phyloP scores from a whole-genome alignment of 2,797 vertebrate genomes.

The Gymnocypris eckloni region DNA sequence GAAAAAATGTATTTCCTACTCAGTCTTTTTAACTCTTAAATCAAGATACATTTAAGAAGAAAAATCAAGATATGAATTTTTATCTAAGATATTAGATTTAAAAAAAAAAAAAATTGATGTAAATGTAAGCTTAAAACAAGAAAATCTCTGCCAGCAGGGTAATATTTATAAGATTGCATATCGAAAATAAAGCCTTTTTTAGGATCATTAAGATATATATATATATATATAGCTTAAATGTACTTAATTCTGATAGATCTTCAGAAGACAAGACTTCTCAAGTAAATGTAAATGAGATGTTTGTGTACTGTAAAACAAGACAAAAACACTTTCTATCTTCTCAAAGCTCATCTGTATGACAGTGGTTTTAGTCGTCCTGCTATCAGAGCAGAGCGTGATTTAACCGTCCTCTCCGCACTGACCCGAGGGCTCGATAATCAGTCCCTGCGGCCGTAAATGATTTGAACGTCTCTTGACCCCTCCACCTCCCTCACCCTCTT shows the following conservation, averaged over 20 bases:
- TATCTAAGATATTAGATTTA: no score
- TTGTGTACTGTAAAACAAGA: not conserved
- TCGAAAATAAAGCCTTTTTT: no score
- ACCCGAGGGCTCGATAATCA: not conserved
- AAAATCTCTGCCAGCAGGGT: no score
- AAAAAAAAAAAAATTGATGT: no score
- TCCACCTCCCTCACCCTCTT: conserved; percentile 7
- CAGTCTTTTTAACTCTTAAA: no score
- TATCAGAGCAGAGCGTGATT: conserved; percentile 1
- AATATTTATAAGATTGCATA: no score
- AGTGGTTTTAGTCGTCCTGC: not conserved
- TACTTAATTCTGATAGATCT: not conserved
- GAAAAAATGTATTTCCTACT: not conserved
- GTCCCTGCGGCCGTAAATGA: not conserved
- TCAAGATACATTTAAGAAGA: no score
- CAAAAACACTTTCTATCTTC: not conserved
- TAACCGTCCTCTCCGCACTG: not conserved
- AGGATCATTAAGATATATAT: no score
- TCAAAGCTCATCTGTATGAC: not conserved
- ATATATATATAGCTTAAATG: not conserved
- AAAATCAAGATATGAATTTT: no score
- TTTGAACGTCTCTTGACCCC: conserved; percentile 34
- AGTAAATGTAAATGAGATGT: not conserved
- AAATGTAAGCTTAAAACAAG: no score
- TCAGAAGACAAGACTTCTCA: not conserved